These are phyloP conservation scores for Platichthys flesus DNA, from an alignment of 2,113 vertebrate species.

Conservation along the genomic window DNA sequence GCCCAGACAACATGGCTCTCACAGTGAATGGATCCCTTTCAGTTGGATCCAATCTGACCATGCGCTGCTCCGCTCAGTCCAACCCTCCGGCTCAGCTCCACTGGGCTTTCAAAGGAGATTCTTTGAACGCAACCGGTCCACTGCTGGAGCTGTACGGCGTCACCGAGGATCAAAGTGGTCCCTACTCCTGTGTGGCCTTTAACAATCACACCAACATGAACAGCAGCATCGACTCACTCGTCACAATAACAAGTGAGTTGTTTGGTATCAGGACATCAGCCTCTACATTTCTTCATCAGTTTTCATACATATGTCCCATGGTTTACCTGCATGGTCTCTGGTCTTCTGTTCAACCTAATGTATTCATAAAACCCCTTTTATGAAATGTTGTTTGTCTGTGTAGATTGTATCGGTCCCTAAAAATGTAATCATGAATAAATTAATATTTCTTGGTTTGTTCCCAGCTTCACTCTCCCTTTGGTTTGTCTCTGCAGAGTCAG, in stretches of 20 bases:
- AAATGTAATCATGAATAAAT: too few species aligned
- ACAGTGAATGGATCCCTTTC: conserved; percentile 47
- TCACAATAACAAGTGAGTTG: conserved; percentile 61
- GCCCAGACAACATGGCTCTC: conserved; percentile 67
- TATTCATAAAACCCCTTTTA: too few species aligned
- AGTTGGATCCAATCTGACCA: conserved; percentile 64
- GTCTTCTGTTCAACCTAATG: too few species aligned
- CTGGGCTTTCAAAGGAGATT: conserved; percentile 58
- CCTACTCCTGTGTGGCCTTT: conserved; percentile 71
- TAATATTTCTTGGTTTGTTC: not conserved
- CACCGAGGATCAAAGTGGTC: conserved; percentile 55
- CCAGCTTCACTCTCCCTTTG: not conserved
- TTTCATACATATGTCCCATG: too few species aligned
- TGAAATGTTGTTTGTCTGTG: too few species aligned
- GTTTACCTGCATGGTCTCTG: too few species aligned
- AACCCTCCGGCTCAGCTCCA: conserved; percentile 59
- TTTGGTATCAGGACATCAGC: not conserved
- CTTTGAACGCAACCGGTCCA: conserved; percentile 36
- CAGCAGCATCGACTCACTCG: conserved; percentile 45
- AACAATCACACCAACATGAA: conserved; percentile 65
- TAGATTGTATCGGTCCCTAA: not conserved
- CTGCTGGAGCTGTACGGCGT: conserved; percentile 42
- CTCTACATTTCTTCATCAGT: too few species aligned
- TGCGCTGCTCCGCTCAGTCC: conserved; percentile 65
- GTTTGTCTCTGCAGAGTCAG: conserved; percentile 42